These are phyloP conservation scores for Phalanger gymnotis DNA, from an alignment of 2,797 vertebrate species.

Conservation along the genomic window DNA sequence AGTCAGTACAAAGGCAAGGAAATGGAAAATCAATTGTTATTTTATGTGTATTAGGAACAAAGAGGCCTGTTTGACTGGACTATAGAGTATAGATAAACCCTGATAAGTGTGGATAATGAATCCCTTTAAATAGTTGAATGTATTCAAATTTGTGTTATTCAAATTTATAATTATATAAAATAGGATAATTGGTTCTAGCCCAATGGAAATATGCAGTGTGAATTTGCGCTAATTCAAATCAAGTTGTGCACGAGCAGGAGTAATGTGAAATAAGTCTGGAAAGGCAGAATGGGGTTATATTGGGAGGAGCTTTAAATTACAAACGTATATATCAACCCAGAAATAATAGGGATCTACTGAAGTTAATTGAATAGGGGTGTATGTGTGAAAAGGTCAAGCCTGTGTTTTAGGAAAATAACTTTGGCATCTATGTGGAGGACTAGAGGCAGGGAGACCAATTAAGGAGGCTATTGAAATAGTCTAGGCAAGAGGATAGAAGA, in stretches of 20 bases:
- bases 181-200: not conserved
- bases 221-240: not conserved
- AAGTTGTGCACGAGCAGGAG: not conserved
- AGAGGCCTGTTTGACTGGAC: not conserved
- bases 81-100: not conserved
- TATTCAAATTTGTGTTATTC: not conserved
- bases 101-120: not conserved
- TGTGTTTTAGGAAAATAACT: not conserved
- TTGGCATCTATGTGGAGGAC: not conserved
- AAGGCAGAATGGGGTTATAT: not conserved
- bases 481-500: not conserved
- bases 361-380: not conserved
- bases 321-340: not conserved
- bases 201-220: not conserved
- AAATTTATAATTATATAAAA: not conserved
- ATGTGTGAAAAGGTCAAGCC: not conserved
- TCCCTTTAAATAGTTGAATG: not conserved
- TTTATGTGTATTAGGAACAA: not conserved
- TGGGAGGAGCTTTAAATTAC: not conserved
- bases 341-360: not conserved
- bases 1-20: not conserved
- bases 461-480: not conserved
- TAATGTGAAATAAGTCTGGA: not conserved
- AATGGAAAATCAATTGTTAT: not conserved
- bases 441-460: not conserved